Base-by-base conservation (phyloP, 2,888 invertebrate genomes). In the Podotricha telesiphe region DNA sequence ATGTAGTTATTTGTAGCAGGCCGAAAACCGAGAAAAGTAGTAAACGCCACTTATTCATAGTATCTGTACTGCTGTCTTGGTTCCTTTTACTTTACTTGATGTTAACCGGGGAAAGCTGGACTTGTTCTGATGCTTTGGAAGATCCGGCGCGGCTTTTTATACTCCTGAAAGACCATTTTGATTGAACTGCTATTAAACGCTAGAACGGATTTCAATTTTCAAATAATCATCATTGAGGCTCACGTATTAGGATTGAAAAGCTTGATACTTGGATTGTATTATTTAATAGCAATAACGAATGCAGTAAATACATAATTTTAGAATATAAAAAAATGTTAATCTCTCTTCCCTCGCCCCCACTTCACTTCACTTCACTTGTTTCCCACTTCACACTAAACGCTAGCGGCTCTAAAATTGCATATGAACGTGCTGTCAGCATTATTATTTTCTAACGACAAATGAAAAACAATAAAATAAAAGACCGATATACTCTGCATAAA, bases 31-130 rank as follows among this genome's bases (percentile, higher is more conserved):
- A 86, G 82, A 91, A 82, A 74, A 93, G 82, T 75, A 88, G 84
- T 79, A 91, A 88, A 89, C 86, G 84, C 91, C 91, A 90, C 85
- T 87, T 88, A 91, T 91, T 84, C 93, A 93, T 93, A 91, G 87
- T 92, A 84, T 88, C 88, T 80, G 86, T 81, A 65, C 74, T 51
- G 64, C 66, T 61, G 61, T 67, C 69, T 75, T 75, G 59, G 78
- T 76, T 81, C 78, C 82, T 78, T 75, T 80, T 81, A 53, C 69
- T 67, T 65, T 78, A 78, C 55, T 70, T 69, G 74, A 78, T 75
- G 77, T 59, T 47, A 64, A 70, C 78, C 78, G 80, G 80, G 75
- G 86, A 80, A 82, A 81, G 85, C 79, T 84, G 81, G 84, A 86
- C 83, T 81, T 83, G 82, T 84, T 89, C 88, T 92, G 91, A 79